Evolutionary conservation across 2,797 vertebrate genomes (phyloP).

Genomic region (Ctenopoma multispine): DNA sequence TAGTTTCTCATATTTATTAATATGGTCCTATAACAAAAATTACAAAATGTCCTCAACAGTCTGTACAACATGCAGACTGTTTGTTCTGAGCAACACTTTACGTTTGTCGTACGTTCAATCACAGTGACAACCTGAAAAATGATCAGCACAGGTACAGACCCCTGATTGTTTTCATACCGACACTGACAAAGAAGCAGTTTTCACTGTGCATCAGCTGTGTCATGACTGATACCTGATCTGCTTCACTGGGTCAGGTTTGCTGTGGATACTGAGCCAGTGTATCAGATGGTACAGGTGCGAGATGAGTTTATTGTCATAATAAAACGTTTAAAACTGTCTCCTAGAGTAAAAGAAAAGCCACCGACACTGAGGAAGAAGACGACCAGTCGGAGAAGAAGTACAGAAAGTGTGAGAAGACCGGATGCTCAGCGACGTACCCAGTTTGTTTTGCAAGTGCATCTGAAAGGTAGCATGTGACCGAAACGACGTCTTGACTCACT

Average conservation of each 20-base stretch:
- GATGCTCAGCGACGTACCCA: constrained; percentile 93
- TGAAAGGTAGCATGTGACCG: constrained; percentile 87
- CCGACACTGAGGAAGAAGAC: constrained; percentile 92
- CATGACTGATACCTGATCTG: neutral
- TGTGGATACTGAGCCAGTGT: neutral
- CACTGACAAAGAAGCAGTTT: neutral
- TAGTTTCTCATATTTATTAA: too few relatives aligned
- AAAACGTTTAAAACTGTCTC: neutral
- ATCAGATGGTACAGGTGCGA: neutral
- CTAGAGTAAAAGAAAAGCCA: constrained; percentile 92
- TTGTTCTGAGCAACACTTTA: too few relatives aligned
- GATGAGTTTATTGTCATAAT: neutral
- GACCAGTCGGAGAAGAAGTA: constrained; percentile 95
- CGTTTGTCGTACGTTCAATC: too few relatives aligned
- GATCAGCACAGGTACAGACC: too few relatives aligned
- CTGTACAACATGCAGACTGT: too few relatives aligned
- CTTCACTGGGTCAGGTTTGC: neutral
- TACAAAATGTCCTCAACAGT: too few relatives aligned
- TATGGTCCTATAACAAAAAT: too few relatives aligned
- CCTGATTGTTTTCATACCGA: neutral
- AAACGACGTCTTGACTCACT: neutral
- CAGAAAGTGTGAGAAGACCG: constrained; percentile 97
- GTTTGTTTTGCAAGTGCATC: constrained; percentile 98
- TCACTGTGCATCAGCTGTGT: neutral
- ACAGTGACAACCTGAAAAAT: too few relatives aligned